Conservation (phyloP, 1,140 invertebrate genomes). For the Drosophila miranda region DNA sequence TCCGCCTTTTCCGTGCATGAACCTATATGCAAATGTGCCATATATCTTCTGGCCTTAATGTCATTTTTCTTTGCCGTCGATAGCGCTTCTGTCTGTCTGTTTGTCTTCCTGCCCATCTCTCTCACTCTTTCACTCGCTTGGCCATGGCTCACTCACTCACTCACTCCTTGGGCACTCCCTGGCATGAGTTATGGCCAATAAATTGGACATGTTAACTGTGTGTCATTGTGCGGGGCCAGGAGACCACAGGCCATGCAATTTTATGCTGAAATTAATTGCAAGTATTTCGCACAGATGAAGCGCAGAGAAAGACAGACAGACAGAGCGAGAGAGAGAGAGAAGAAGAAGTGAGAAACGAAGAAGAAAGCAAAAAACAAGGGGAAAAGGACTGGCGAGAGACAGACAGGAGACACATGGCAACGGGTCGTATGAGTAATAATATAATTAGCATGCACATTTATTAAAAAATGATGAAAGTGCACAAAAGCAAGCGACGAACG, state of each 20-base stretch:
- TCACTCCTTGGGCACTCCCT: constrained; percentile 2
- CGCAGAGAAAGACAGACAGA: constrained; percentile 2
- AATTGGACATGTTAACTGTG: constrained; percentile 80
- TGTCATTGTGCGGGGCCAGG: constrained; percentile 58
- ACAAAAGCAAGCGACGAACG: constrained; percentile 47
- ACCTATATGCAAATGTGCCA: constrained; percentile 64
- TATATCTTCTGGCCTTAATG: constrained; percentile 75
- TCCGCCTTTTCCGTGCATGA: constrained; percentile 8
- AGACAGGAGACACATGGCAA: constrained; percentile 32
- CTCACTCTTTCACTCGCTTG: constrained; percentile 5
- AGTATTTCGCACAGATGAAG: constrained; percentile 57
- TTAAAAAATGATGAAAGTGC: constrained; percentile 78
- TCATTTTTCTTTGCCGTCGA: constrained; percentile 71
- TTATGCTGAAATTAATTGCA: constrained; percentile 78
- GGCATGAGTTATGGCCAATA: constrained; percentile 77
- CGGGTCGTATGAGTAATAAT: constrained; percentile 76
- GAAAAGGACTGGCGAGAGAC: constrained; percentile 7
- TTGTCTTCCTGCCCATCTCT: constrained; percentile 12
- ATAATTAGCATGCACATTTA: constrained; percentile 79
- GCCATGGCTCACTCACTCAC: background rate
- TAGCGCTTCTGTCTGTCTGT: constrained; percentile 29
- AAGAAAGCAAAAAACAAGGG: background rate
- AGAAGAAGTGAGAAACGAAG: too few species aligned
- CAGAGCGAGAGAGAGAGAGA: constrained; percentile 1
- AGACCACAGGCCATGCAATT: constrained; percentile 74